A percentile compares a stretch with the other conserved stretches of the same genome.
These are phyloP conservation scores for Tribolium madens DNA, from an alignment of 1,140 invertebrate genomes.

Conservation along the genomic window DNA sequence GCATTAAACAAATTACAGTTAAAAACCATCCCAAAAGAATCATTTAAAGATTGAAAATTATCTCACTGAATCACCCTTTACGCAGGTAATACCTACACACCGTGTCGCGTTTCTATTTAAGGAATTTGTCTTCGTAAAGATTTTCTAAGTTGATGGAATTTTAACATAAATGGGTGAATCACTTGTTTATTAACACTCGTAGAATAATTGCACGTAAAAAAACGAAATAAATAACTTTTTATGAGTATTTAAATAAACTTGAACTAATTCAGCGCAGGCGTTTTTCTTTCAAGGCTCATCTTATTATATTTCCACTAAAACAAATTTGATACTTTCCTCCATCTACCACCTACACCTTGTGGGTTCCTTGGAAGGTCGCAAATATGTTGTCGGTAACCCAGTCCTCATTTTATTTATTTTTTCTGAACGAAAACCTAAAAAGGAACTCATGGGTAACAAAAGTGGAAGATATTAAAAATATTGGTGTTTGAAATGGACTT, in stretches of 20 bases:
- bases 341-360: not conserved
- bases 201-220: not conserved
- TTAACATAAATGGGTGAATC: slow-evolving; percentile 20
- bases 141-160: not conserved
- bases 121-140: not conserved
- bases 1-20: slow-evolving; percentile 2
- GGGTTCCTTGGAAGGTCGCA: slow-evolving; percentile 16
- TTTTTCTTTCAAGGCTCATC: not conserved
- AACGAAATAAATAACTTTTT: not conserved
- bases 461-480: not conserved
- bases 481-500: not conserved
- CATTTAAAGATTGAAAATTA: not conserved
- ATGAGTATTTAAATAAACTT: not conserved
- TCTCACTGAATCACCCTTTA: slow-evolving; percentile 22
- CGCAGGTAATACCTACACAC: slow-evolving; percentile 1
- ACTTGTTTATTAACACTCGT: slow-evolving; percentile 7
- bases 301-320: slow-evolving; percentile 8
- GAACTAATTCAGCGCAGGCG: not conserved
- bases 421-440: slow-evolving; percentile 1
- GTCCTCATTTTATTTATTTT: slow-evolving; percentile 17
- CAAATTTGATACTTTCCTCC: slow-evolving; percentile 1
- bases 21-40: not conserved
- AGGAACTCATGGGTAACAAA: not conserved
- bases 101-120: not conserved
- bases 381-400: slow-evolving; percentile 13